Evolutionary conservation across 1,140 invertebrate genomes (phyloP), one percentile per base, ranked within the genome.

Genomic region (Colletes gigas): DNA sequence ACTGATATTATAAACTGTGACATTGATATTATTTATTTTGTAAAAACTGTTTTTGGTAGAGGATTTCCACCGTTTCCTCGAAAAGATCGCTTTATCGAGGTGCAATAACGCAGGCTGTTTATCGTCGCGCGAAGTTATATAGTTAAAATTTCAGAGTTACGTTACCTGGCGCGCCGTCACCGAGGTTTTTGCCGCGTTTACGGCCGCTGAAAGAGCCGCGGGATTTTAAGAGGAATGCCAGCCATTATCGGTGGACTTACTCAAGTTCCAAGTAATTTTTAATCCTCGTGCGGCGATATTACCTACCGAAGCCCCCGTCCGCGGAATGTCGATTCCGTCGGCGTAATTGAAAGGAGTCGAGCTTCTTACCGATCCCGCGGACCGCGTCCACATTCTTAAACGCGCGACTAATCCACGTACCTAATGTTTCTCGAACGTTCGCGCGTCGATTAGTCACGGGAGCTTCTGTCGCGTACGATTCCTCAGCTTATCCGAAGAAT

Each of bases 211-310:
- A 70, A 69, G 66, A 76, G 15, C 39, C 55, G 59, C 67, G 57
- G 47, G n/a, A 75, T 79, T 83, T 83, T 39, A 57, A 80, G 52
- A 75, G 78, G 50, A 77, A 81, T 76, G 55, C 30, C 44, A 63
- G 57, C 63, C 50, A 75, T 55, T 78, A 66, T 76, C 71, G 54
- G 57, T 12, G n/a, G 39, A 39, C 14, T 84, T 75, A 60, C 47
- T 71, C 57, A 41, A 84, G 55, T 72, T 76, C 39, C 57, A 57
- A 19, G 39, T 30, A 72, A 73, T 47, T 84, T 81, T 84, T 81
- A 73, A 80, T 74, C 60, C 4, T 5, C 12, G 19, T 1, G 12
- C 54, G 14, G 30, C 54, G 47, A 81, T 83, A 85, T 63, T 50
- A 50, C 30, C 17, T 50, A 50, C 30, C 17, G 52, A 59, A 62